Base-by-base conservation (phyloP, 2,888 invertebrate species). In the Tetragonisca angustula region DNA sequence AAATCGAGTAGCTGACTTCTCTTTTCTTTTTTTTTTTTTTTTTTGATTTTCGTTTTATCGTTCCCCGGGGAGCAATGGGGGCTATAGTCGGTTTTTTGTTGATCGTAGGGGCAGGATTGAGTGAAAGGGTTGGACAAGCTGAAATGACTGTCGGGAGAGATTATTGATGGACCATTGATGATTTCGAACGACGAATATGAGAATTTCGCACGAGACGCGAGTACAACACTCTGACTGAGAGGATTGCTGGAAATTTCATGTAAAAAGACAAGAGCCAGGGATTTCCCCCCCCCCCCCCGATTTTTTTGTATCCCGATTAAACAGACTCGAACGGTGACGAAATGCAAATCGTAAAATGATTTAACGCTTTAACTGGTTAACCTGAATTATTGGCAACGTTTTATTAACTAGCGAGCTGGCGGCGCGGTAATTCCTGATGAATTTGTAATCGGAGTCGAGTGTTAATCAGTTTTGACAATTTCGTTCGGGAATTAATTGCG, bases 391-490 rank as follows among this genome's bases (percentile, higher is more conserved):
- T 24, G 50, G 32, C 43, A 43, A 54, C n/a, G 62, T 68, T 70
- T 15, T 13, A 52, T 64, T 17, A 27, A 76, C 17, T 21, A 56
- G 0, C 13, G 54, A 4, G 43, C 19, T 17, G 50, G 24, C 19
- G 32, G 19, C n/a, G 27, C 43, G 76, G 36, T 61, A 64, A 71
- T 71, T 77, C n/a, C 77, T 24, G 64, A 64, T 71, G 43, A 77
- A 71, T 77, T 54, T 71, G 59, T 77, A 77, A 77, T 71, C 64
- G 62, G 71, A 64, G 27, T 64, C 64, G 70, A 71, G 77, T 71
- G 77, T 77, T 64, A 71, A 71, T 77, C 62, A 64, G 77, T 77
- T 71, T 71, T 71, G 50, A 32, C 52, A 64, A 77, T 71, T 77
- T 71, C 24, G 71, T 62, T 24, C 32, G 43, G 74, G 21, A 62